Percentiles rank a stretch among this genome's conserved stretches.
Conservation (phyloP, 2,888 invertebrate species). For the Orthonychiurus folsomi region DNA sequence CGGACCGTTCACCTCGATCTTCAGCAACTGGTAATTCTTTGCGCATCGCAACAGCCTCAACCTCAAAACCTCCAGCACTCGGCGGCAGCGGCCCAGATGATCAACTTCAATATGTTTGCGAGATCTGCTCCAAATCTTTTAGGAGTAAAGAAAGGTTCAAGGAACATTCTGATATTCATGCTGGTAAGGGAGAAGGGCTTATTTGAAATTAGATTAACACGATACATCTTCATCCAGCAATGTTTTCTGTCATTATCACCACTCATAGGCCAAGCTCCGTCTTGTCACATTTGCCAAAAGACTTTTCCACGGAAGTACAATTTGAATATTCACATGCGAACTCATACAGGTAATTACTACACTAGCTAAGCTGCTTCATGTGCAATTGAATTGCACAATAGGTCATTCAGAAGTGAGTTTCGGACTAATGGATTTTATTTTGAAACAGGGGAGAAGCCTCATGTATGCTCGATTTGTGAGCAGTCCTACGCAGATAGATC, state of each 20-base stretch:
- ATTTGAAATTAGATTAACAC: neutral
- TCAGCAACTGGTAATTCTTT: no score
- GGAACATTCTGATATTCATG: neutral
- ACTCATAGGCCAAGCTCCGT: neutral
- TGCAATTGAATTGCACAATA: no score
- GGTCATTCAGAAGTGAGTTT: no score
- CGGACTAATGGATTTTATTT: no score
- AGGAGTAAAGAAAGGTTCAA: neutral
- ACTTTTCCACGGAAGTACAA: slow-evolving; percentile 1
- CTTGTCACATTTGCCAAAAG: neutral
- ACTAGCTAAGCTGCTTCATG: no score
- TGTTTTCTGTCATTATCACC: neutral
- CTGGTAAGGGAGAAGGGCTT: neutral
- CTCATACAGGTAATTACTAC: neutral
- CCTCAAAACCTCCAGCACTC: no score
- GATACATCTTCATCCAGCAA: neutral
- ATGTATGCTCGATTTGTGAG: slow-evolving; percentile 17
- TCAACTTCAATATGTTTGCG: neutral
- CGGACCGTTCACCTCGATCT: no score
- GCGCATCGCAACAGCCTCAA: no score
- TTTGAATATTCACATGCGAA: neutral
- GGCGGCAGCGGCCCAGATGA: no score
- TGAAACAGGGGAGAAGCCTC: slow-evolving; percentile 14
- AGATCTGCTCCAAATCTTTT: neutral
- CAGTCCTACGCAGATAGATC: slow-evolving; percentile 22